Evolutionary conservation across 2,797 vertebrate genomes (phyloP).

Genomic region (Heliangelus exortis): DNA sequence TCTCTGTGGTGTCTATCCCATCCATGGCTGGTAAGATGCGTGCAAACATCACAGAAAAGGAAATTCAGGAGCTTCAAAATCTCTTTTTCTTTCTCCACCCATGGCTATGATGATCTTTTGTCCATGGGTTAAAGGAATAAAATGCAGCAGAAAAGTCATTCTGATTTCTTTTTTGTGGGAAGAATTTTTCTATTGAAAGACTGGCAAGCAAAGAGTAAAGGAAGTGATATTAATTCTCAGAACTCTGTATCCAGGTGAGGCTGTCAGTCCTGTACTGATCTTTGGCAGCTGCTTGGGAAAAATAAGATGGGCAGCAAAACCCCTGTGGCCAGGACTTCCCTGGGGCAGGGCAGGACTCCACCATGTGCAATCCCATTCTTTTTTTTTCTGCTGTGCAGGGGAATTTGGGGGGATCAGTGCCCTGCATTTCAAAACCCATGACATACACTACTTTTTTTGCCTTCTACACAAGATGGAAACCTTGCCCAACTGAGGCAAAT

Average conservation of each 20-base stretch:
- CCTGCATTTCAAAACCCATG: not conserved
- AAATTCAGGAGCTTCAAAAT: not conserved
- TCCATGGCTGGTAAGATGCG: not conserved
- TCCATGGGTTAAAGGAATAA: not conserved
- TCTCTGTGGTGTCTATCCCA: not conserved
- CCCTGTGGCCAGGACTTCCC: not conserved
- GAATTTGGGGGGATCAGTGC: not conserved
- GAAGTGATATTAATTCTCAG: not conserved
- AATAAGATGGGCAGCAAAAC: not conserved
- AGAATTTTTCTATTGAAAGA: not conserved
- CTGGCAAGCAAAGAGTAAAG: not conserved
- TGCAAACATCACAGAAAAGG: not conserved
- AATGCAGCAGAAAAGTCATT: not conserved
- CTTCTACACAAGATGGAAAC: not conserved
- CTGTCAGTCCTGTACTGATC: fast-evolving
- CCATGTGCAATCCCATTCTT: not conserved
- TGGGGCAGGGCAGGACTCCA: not conserved
- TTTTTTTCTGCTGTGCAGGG: not conserved
- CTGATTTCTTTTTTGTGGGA: not conserved
- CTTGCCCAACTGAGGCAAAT: not conserved
- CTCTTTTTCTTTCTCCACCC: not conserved
- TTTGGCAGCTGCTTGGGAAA: not conserved
- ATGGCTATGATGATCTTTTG: not conserved
- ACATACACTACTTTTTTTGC: not conserved
- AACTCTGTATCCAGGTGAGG: not conserved